Percentiles rank a stretch among this genome's conserved stretches.
Conservation (phyloP, 2,888 invertebrate species). For the Rhamnusium bicolor region DNA sequence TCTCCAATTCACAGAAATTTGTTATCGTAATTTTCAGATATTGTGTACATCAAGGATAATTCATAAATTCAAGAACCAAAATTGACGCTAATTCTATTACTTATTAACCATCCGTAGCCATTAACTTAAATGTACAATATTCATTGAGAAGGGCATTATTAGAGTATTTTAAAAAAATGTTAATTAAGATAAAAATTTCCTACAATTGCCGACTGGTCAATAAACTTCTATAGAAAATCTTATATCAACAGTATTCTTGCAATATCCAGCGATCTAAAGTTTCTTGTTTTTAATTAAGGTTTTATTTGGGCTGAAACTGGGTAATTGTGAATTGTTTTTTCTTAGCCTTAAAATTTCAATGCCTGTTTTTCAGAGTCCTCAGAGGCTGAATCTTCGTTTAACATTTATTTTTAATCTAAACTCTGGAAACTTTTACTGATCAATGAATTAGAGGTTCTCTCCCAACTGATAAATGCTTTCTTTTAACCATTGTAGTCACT, state of each 20-base stretch:
- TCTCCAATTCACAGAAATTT: no score
- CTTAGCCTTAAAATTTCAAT: not conserved
- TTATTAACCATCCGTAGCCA: no score
- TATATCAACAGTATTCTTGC: not conserved
- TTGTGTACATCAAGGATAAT: no score
- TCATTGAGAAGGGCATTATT: no score
- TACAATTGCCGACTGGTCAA: no score
- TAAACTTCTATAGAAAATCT: not conserved
- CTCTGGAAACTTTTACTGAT: not conserved
- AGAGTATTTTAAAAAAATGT: no score
- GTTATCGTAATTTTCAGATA: no score
- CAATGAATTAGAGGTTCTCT: not conserved
- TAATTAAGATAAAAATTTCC: no score
- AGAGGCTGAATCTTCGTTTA: not conserved
- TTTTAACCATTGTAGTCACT: not conserved
- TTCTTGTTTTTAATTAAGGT: not conserved
- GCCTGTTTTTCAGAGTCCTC: not conserved
- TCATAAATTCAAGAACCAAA: no score
- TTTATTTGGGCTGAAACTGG: not conserved
- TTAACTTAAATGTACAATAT: no score
- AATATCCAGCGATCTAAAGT: not conserved
- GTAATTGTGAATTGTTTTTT: not conserved
- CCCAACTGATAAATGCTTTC: not conserved
- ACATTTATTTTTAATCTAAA: not conserved
- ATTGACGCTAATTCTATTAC: no score